phyloP scores from a whole-genome alignment of 1,140 invertebrate species.

The Ceratosolen fusciceps region DNA sequence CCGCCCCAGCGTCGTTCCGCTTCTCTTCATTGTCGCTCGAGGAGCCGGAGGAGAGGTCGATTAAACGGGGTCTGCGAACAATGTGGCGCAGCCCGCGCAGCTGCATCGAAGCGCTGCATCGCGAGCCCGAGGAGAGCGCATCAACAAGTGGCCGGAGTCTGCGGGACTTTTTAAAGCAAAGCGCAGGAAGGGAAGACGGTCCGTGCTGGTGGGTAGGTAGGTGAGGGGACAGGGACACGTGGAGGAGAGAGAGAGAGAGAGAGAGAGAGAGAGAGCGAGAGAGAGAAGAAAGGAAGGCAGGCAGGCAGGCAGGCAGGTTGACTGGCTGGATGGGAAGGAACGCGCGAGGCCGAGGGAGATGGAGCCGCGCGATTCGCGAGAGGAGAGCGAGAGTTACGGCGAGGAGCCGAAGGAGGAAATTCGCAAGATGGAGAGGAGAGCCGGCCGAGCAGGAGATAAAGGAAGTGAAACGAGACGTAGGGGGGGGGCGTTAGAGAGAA shows the following conservation, averaged over 20 bases:
- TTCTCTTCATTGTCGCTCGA: neutral
- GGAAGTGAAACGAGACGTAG: conserved; percentile 15
- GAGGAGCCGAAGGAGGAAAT: neutral
- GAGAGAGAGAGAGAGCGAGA: too few species aligned
- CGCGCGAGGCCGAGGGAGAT: neutral
- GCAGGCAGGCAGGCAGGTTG: too few species aligned
- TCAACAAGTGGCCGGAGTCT: conserved; percentile 30
- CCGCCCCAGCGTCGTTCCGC: neutral
- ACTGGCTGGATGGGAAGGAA: neutral
- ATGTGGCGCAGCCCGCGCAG: conserved; percentile 4
- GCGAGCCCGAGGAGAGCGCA: too few species aligned
- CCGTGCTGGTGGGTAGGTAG: too few species aligned
- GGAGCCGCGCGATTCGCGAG: neutral
- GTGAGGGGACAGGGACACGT: too few species aligned
- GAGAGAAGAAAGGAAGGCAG: conserved; percentile 10
- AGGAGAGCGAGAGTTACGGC: conserved; percentile 27
- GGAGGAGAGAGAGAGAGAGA: too few species aligned
- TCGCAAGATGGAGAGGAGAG: neutral
- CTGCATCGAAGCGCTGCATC: neutral
- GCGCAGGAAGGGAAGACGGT: neutral
- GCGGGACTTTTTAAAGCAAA: conserved; percentile 29
- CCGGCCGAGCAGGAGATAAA: conserved; percentile 18
- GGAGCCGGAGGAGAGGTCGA: neutral
- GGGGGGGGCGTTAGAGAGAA: conserved; percentile 43
- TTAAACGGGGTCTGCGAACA: neutral